Evolutionary conservation across 2,113 vertebrate genomes (phyloP), one percentile per base, ranked within the genome.

Genomic region (Cochlearius cochlearius): DNA sequence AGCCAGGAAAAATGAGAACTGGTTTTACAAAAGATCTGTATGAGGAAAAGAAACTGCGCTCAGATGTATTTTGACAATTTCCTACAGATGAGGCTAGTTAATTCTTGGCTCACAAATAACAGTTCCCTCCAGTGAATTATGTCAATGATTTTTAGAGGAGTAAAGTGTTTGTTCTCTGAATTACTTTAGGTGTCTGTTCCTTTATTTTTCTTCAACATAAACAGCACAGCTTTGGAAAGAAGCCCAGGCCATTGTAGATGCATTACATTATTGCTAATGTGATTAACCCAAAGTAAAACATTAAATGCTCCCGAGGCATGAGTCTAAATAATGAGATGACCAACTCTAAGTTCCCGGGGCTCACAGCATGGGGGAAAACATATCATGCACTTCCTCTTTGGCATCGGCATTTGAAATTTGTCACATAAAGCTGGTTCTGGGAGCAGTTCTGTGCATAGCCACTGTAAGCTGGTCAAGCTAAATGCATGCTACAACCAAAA

Each of bases 11-110:
- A 95, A 94, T 74, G 85, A 95, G 77, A 89, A 80, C 74, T 78
- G 73, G 67, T 95, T 97, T 97, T 96, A 97, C 45, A 87, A 95
- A 96, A 95, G 79, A 89, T 84, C 56, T 68, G n/a, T 49, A 85
- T 62, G 38, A 89, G 83, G 68, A 75, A 96, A 96, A 93, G 47
- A 94, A 97, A 64, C 49, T 34, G 15, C 1, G 1, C 4, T 26
- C 17, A 92, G 94, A 96, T 87, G 17, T 86, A 93, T 96, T 95
- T 91, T 95, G 93, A 97, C 73, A 93, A 79, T 96, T 97, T 96
- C 56, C 73, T 95, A 23, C 49, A 92, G 92, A 95, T 66, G 32
- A 94, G 55, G 43, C 41, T 96, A 81, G 80, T 95, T 93, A 94
- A 88, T 96, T 94, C 83, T 94, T 94, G 90, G 86, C 76, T 96